phyloP scores from a whole-genome alignment of 2,888 invertebrate genomes.

The Entomobrya proxima region DNA sequence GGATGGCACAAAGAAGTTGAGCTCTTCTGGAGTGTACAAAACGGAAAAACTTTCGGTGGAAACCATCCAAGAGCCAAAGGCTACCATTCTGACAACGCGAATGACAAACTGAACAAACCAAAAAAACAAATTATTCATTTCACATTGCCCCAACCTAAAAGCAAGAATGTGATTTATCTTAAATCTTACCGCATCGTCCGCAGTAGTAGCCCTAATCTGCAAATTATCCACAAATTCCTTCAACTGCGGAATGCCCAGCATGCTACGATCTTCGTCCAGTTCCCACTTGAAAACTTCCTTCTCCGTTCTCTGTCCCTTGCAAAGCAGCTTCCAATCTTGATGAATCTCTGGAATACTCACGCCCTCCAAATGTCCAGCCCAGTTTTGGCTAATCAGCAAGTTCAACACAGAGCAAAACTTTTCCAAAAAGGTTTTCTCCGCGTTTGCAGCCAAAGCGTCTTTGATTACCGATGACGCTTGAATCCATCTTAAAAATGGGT shows the following conservation, averaged over 20 bases:
- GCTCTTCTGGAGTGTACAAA: conserved; percentile 51
- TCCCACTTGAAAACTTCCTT: conserved; percentile 62
- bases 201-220: not conserved
- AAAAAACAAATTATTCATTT: conserved; percentile 24
- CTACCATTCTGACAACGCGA: conserved; percentile 69
- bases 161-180: not conserved
- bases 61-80: conserved; percentile 72
- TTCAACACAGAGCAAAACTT: conserved; percentile 70
- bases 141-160: not conserved
- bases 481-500: conserved; percentile 73
- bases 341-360: conserved; percentile 15
- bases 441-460: conserved; percentile 72
- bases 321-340: conserved; percentile 55
- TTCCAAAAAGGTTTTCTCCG: conserved; percentile 70
- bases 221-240: conserved; percentile 45
- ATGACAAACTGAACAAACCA: conserved; percentile 57
- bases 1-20: conserved; percentile 59
- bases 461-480: conserved; percentile 71
- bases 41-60: conserved; percentile 70
- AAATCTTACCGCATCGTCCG: conserved; percentile 44
- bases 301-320: not conserved
- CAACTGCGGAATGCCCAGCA: conserved; percentile 66
- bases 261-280: conserved; percentile 71
- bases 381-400: conserved; percentile 68
- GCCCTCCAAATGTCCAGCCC: conserved; percentile 55